Percentiles rank a stretch among this genome's conserved stretches.
Evolutionary conservation across 2,113 vertebrate genomes (phyloP).

Genomic region (Alligator sinensis): DNA sequence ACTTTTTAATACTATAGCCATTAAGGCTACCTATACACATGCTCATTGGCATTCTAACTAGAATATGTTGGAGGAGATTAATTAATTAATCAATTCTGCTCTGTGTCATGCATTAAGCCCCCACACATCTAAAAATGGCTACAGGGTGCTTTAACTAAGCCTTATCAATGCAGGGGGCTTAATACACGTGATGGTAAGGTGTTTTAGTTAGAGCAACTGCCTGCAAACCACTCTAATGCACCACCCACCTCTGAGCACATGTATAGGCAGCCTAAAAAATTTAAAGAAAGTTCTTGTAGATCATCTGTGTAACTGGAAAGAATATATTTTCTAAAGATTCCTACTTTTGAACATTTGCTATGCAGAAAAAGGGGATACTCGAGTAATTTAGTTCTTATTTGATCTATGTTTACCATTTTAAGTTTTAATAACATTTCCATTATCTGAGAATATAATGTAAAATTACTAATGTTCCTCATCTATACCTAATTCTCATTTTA

Average conservation of each 20-base stretch:
- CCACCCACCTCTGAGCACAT: too few species aligned
- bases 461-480: not conserved
- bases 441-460: not conserved
- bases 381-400: not conserved
- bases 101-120: too few species aligned
- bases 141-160: too few species aligned
- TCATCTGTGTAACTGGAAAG: not conserved
- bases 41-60: too few species aligned
- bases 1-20: conserved; percentile 4
- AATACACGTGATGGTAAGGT: too few species aligned
- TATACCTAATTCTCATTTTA: not conserved
- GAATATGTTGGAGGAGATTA: too few species aligned
- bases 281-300: not conserved
- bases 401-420: not conserved
- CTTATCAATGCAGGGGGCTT: too few species aligned
- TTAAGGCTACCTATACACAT: too few species aligned
- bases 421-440: not conserved
- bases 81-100: too few species aligned
- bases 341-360: not conserved
- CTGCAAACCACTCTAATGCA: too few species aligned
- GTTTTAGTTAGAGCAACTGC: too few species aligned
- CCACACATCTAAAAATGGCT: too few species aligned
- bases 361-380: not conserved
- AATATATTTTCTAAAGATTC: not conserved
- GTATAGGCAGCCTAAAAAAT: not conserved